Conservation (phyloP, 2,113 vertebrate genomes). For the Labeo rohita region DNA sequence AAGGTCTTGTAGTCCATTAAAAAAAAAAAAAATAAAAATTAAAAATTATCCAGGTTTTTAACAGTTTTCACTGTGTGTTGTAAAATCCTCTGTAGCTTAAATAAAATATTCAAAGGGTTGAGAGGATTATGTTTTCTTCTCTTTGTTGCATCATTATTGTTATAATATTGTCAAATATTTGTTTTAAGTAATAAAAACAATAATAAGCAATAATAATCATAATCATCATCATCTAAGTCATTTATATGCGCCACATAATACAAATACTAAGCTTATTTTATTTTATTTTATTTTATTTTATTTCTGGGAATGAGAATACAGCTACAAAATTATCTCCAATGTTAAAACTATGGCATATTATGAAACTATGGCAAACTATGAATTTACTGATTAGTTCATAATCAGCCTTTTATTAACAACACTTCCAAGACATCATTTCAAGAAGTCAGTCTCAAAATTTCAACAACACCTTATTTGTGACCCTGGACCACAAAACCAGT, state of each 20-base stretch:
- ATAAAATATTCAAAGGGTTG: constrained; percentile 59
- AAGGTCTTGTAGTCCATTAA: constrained; percentile 13
- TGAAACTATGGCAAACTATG: neutral
- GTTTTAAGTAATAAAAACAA: neutral
- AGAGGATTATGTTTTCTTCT: constrained; percentile 60
- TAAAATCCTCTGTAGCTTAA: constrained; percentile 25
- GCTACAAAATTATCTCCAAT: no score
- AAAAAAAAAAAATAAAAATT: constrained; percentile 10
- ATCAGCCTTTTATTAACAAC: neutral
- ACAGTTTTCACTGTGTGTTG: constrained; percentile 23
- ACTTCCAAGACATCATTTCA: neutral
- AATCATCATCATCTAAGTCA: neutral
- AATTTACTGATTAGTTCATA: neutral
- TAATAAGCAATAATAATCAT: no score
- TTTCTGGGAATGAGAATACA: neutral
- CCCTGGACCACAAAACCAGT: no score
- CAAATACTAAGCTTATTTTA: neutral
- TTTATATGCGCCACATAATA: neutral
- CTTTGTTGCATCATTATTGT: constrained; percentile 45
- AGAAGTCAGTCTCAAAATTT: neutral
- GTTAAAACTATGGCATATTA: neutral
- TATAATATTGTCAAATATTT: constrained; percentile 66
- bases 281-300: neutral
- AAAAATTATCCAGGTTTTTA: constrained; percentile 2
- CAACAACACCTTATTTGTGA: no score